Evolutionary conservation across 2,113 vertebrate genomes (phyloP).

Genomic region (Bufo gargarizans): DNA sequence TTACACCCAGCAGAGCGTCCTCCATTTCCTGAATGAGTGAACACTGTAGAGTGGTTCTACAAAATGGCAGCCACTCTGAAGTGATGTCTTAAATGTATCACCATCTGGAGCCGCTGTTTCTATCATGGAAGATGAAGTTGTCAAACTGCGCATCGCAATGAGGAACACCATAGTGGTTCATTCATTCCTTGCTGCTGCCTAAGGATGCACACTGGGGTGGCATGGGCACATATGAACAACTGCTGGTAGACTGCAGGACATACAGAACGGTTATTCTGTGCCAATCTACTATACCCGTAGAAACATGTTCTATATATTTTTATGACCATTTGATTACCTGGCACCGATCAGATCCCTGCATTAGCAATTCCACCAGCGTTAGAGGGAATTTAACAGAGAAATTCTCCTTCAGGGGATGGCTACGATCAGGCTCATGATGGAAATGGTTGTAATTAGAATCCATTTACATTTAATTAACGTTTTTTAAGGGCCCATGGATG

Average conservation of each 20-base stretch:
- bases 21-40: slow-evolving; percentile 49
- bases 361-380: not conserved
- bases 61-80: slow-evolving; percentile 33
- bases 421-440: too few relatives aligned
- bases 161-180: not conserved
- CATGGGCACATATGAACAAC: too few relatives aligned
- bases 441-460: too few relatives aligned
- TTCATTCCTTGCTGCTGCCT: not conserved
- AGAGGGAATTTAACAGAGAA: too few relatives aligned
- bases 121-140: not conserved
- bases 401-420: too few relatives aligned
- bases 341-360: too few relatives aligned
- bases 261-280: not conserved
- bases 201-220: too few relatives aligned
- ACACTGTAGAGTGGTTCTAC: not conserved
- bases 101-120: not conserved
- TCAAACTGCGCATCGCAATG: too few relatives aligned
- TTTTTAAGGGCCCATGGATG: too few relatives aligned
- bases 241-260: too few relatives aligned
- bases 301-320: not conserved
- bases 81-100: not conserved
- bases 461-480: too few relatives aligned
- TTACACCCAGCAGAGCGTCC: not conserved
- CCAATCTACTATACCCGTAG: not conserved
- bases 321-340: too few relatives aligned